Conservation (phyloP, 2,797 vertebrate species). For the Melopsittacus undulatus region DNA sequence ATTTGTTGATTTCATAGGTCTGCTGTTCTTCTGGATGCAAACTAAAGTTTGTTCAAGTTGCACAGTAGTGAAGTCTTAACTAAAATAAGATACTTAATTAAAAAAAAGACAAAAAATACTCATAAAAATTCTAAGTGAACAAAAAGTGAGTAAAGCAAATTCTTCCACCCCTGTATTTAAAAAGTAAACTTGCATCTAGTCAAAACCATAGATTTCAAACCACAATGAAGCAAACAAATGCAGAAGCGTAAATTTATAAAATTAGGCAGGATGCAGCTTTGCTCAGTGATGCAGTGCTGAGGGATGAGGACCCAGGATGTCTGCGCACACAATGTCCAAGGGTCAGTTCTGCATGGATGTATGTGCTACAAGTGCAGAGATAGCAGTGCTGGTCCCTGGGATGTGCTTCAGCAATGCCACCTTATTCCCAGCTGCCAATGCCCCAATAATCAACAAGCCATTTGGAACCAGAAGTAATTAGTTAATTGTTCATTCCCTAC, state of each 20-base stretch:
- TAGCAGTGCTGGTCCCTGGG: neutral
- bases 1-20: neutral
- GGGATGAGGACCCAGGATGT: neutral
- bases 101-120: neutral
- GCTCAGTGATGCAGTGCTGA: rapidly evolving
- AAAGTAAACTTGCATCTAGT: neutral
- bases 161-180: neutral
- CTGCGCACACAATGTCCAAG: rapidly evolving
- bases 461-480: neutral
- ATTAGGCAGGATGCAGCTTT: neutral
- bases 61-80: neutral
- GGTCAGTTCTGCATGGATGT: neutral
- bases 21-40: neutral
- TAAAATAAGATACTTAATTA: neutral
- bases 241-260: neutral
- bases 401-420: rapidly evolving
- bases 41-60: neutral
- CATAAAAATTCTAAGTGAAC: neutral
- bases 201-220: neutral
- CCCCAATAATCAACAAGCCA: neutral
- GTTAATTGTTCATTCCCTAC: neutral
- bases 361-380: neutral
- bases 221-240: rapidly evolving
- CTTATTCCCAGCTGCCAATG: neutral
- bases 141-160: neutral